Conservation (phyloP, 2,113 vertebrate species). For the Epinephelus cyanopodus region DNA sequence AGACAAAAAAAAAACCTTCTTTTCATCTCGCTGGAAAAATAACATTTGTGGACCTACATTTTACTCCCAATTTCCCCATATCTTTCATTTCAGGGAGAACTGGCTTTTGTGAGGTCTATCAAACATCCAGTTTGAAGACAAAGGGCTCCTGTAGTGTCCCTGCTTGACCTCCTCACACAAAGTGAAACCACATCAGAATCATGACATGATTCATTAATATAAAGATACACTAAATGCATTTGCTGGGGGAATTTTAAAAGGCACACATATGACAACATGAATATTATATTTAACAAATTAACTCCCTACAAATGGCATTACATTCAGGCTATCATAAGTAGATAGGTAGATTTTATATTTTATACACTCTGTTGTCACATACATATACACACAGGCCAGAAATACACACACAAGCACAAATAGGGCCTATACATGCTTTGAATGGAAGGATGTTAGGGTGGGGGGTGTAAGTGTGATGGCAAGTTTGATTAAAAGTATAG, state of each 20-base stretch:
- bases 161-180: conserved; percentile 30
- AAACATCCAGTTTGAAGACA: conserved; percentile 4
- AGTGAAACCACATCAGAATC: conserved; percentile 33
- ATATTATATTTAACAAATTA: too few relatives aligned
- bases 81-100: conserved; percentile 41
- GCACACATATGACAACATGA: too few relatives aligned
- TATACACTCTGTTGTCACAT: too few relatives aligned
- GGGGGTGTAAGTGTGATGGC: background rate
- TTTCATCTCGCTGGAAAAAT: conserved; percentile 40
- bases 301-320: too few relatives aligned
- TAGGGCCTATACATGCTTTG: too few relatives aligned
- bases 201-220: conserved; percentile 38
- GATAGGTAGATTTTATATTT: too few relatives aligned
- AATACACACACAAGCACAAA: too few relatives aligned
- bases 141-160: conserved; percentile 17
- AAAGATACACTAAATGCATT: conserved; percentile 1
- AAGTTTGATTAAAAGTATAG: background rate
- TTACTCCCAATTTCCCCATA: conserved; percentile 38
- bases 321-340: too few relatives aligned
- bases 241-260: background rate
- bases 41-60: conserved; percentile 11
- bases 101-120: conserved; percentile 29
- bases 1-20: background rate
- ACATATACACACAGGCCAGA: too few relatives aligned
- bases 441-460: too few relatives aligned